Conservation (phyloP, 2,888 invertebrate genomes). For the Onthophagus sagittarius region DNA sequence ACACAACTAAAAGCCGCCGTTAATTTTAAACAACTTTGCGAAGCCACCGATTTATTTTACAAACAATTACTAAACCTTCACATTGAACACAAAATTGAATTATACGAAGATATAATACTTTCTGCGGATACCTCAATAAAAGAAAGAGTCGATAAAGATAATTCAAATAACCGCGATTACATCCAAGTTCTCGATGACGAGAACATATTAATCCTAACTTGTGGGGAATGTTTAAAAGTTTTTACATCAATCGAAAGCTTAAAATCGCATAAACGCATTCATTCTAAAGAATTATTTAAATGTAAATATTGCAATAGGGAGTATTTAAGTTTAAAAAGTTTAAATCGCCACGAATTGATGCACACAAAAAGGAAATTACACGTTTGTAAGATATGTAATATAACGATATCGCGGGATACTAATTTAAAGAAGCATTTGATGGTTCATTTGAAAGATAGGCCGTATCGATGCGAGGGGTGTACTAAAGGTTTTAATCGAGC, state of each 20-base stretch:
- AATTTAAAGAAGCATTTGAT: constrained; percentile 46
- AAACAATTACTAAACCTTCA: constrained; percentile 31
- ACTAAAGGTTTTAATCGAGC: constrained; percentile 46
- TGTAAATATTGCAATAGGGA: constrained; percentile 46
- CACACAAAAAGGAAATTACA: constrained; percentile 45
- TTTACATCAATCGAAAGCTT: constrained; percentile 46
- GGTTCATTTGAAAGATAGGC: constrained; percentile 47
- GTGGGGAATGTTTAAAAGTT: constrained; percentile 43
- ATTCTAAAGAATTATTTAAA: constrained; percentile 44
- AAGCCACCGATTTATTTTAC: constrained; percentile 40
- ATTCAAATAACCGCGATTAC: constrained; percentile 34
- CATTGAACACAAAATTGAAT: constrained; percentile 17
- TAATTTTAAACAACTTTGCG: constrained; percentile 44
- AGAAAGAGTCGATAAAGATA: constrained; percentile 2
- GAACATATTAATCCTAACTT: constrained; percentile 43
- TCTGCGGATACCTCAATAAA: background rate
- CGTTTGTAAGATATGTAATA: constrained; percentile 47
- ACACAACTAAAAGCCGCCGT: constrained; percentile 42
- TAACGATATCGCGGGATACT: constrained; percentile 45
- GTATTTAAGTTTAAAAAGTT: constrained; percentile 43
- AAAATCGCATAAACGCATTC: constrained; percentile 41
- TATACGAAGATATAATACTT: background rate
- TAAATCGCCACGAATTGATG: constrained; percentile 44
- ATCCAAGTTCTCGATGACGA: constrained; percentile 43
- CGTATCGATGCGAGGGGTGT: constrained; percentile 45